Evolutionary conservation across 2,888 invertebrate genomes (phyloP), one percentile per base, ranked within the genome.

Genomic region (Neria commutata): DNA sequence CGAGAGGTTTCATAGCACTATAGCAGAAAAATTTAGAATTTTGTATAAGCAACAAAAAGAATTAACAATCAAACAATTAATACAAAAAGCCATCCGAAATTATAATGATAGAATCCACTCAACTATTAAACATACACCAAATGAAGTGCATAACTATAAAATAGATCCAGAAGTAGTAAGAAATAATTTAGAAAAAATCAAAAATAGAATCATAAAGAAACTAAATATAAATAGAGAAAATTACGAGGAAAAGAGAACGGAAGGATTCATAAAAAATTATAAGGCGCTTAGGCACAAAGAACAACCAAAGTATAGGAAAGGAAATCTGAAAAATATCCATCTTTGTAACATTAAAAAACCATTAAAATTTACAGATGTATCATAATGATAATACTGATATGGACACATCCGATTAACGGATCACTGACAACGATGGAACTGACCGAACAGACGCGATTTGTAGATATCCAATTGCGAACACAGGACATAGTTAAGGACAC

Each of bases 41-140:
- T 29, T 56, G 17, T 48, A 40, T 33, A 26, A 59, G 26, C 40
- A 60, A 55, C 37, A 48, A 49, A 52, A 56, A 48, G 46, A 45
- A 48, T 34, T 52, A 45, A 54, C 58, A 42, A 56, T 54, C 29
- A 58, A 48, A 53, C 56, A 60, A 49, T 42, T 56, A 40, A 60
- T 61, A 24, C 56, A 63, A 42, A 55, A 45, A 58, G 56, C 61
- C 8, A 47, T 62, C 29, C 21, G 59, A 58, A 64, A 63, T 21
- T 66, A 63, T 47, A 67, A 67, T 46, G 51, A 62, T 17, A 58
- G 59, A 49, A 61, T 52, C 49, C 60, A 64, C 46, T 64, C 64
- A 37, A 51, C 61, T 14, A 63, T 56, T 14, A 66, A 56, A 61
- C 47, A n/a, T 55, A 58, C 60, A 42, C 64, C 63, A 29, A 46